Base-by-base conservation (phyloP, 2,888 invertebrate species). In the Tetropium fuscum region DNA sequence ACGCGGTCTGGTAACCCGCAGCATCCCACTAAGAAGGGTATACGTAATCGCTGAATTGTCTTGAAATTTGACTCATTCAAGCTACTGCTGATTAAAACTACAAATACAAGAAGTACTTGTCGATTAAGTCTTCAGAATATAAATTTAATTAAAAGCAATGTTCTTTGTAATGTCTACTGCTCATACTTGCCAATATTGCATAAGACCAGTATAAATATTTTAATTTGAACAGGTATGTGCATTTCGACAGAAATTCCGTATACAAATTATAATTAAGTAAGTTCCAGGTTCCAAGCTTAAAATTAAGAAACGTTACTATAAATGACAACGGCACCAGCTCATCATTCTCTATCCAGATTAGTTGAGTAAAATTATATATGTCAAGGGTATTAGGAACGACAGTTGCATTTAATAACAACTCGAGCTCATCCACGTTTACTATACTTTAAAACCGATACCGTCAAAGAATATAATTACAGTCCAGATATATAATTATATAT, bases 1-100 rank as follows among this genome's bases (percentile, higher is more conserved):
- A 15, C n/a, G n/a, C n/a, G n/a, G n/a, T n/a, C n/a, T n/a, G 45
- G 58, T 53, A 60, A 60, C 64, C 55, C 55, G 60, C 48, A 49
- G 55, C 47, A 7, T 13, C 6, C 32, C 32, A 7, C 19, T 10
- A 45, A 45, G 32, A n/a, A n/a, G n/a, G n/a, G n/a, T n/a, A n/a
- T n/a, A n/a, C n/a, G n/a, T n/a, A n/a, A n/a, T n/a, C n/a, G n/a
- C 32, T 45, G 32, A 45, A 45, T 45, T 45, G 32, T 32, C 45
- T 30, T 45, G n/a, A 45, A 66, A 45, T 22, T 48, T 34, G 45
- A 32, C 30, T 40, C 1, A 10, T n/a, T n/a, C n/a, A n/a, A n/a
- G n/a, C n/a, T n/a, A n/a, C n/a, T n/a, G n/a, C n/a, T n/a, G n/a
- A n/a, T n/a, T n/a, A n/a, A n/a, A n/a, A n/a, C n/a, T n/a, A n/a